Percentiles rank a stretch among this genome's conserved stretches.
Conservation (phyloP, 2,113 vertebrate genomes). For the Gymnarchus niloticus region DNA sequence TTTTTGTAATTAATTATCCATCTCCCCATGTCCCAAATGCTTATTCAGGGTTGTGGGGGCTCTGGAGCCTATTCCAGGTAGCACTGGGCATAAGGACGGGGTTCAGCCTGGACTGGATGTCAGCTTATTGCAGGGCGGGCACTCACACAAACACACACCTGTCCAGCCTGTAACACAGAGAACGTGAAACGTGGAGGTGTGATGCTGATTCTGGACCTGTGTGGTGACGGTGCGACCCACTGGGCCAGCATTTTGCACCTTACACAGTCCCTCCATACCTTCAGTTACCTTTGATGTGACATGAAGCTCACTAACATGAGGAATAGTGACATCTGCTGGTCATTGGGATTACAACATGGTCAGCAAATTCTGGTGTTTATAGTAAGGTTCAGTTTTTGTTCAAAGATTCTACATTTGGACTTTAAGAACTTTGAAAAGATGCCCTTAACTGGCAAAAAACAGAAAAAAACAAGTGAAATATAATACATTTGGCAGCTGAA, state of each 20-base stretch:
- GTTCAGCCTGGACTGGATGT: not conserved
- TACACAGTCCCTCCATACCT: not conserved
- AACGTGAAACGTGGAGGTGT: not conserved
- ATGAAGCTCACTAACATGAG: not conserved
- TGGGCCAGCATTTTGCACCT: not conserved
- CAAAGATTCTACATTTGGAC: not conserved
- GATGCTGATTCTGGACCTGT: not conserved
- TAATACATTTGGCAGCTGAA: too few species aligned
- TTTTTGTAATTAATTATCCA: too few species aligned
- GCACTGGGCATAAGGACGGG: too few species aligned
- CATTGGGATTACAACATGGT: not conserved
- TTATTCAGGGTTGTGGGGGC: too few species aligned
- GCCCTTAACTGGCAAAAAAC: too few species aligned
- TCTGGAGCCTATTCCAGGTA: too few species aligned
- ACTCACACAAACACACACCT: not conserved
- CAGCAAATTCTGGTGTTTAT: not conserved
- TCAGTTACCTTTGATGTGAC: too few species aligned
- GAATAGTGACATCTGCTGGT: conserved; percentile 9
- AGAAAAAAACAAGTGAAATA: too few species aligned
- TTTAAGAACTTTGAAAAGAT: not conserved
- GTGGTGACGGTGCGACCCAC: not conserved
- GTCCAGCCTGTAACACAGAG: too few species aligned
- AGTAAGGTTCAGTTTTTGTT: not conserved
- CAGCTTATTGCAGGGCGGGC: not conserved
- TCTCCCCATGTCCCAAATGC: too few species aligned